Percentiles rank a stretch among this genome's conserved stretches.
Conservation (phyloP, 2,113 vertebrate genomes). For the Grammomys surdaster region DNA sequence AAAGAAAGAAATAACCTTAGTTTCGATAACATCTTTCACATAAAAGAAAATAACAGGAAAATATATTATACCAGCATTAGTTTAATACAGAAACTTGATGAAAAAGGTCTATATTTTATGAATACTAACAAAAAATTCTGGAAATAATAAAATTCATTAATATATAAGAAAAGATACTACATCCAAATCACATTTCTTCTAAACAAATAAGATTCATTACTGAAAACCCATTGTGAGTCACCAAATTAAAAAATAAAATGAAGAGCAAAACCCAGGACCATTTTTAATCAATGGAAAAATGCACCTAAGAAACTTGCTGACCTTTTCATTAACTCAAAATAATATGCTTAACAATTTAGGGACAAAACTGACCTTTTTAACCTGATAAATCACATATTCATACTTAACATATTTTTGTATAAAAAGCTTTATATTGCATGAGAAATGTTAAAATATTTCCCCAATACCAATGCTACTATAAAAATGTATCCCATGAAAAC, state of each 20-base stretch:
- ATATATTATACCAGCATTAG: background rate
- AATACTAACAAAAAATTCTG: background rate
- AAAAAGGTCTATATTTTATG: background rate
- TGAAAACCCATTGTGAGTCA: constrained; percentile 3
- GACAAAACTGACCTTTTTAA: background rate
- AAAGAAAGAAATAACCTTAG: background rate
- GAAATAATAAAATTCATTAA: constrained; percentile 1
- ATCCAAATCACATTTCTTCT: background rate
- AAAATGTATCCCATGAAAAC: background rate
- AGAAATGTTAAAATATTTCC: background rate
- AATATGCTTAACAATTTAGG: constrained; percentile 32
- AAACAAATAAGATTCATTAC: constrained; percentile 4
- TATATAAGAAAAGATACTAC: background rate
- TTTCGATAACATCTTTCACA: background rate
- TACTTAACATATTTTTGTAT: background rate
- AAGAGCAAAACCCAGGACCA: background rate
- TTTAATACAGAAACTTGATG: background rate
- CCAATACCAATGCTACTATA: background rate
- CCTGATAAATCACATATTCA: background rate
- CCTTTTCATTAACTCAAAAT: background rate
- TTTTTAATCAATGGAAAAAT: constrained; percentile 9
- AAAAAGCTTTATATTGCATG: background rate
- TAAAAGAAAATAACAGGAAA: background rate
- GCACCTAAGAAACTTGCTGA: background rate
- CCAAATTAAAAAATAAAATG: constrained; percentile 51